A percentile compares a stretch with the other conserved stretches of the same genome.
Conservation (phyloP, 2,888 invertebrate species). For the Ochlodes sylvanus region DNA sequence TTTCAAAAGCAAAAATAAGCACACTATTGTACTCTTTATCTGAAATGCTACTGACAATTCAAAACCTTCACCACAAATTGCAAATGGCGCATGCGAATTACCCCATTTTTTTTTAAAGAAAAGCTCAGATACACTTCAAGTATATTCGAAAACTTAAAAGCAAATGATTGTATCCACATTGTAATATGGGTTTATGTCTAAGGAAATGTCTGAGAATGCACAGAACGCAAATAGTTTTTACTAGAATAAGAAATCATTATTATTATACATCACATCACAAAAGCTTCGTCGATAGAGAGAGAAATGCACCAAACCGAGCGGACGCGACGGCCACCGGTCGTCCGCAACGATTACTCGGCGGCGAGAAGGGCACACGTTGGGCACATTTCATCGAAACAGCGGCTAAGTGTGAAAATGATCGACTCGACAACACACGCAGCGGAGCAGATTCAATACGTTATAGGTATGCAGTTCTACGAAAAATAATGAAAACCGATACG, state of each 20-base stretch:
- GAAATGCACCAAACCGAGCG: constrained; percentile 71
- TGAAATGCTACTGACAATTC: constrained; percentile 62
- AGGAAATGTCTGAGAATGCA: constrained; percentile 53
- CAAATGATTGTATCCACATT: constrained; percentile 53
- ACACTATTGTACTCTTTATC: constrained; percentile 61
- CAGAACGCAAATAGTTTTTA: constrained; percentile 54
- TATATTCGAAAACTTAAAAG: constrained; percentile 56
- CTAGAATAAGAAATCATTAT: constrained; percentile 64
- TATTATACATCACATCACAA: constrained; percentile 82
- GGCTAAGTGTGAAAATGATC: constrained; percentile 75
- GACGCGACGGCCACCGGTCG: constrained; percentile 17
- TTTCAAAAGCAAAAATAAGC: constrained; percentile 78
- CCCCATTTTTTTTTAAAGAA: constrained; percentile 51
- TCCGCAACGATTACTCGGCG: constrained; percentile 7
- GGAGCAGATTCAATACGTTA: constrained; percentile 80
- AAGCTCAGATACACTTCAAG: constrained; percentile 51
- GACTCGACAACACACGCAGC: constrained; percentile 82
- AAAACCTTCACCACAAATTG: constrained; percentile 74
- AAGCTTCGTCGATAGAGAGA: constrained; percentile 71
- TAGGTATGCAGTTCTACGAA: constrained; percentile 75
- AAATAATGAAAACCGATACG: constrained; percentile 78
- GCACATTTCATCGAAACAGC: constrained; percentile 77
- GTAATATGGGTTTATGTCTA: constrained; percentile 52
- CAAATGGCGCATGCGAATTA: constrained; percentile 73
- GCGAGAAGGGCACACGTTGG: constrained; percentile 52